Evolutionary conservation across 1,140 invertebrate species (phyloP).

Genomic region (Cepaea nemoralis): DNA sequence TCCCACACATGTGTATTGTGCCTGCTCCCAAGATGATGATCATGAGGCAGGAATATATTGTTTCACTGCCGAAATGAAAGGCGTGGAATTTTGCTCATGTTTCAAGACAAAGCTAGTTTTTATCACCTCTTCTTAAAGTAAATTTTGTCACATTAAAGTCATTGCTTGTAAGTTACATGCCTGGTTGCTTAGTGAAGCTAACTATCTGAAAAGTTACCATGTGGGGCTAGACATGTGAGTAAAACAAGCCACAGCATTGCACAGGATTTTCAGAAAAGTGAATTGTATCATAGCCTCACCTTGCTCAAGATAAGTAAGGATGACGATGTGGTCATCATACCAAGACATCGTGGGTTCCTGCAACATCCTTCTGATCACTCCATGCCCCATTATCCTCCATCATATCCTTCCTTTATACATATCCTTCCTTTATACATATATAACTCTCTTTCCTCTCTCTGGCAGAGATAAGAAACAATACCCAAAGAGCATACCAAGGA

Average conservation of each 20-base stretch:
- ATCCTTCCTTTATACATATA: background rate
- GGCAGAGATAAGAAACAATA: background rate
- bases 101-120: too few relatives aligned
- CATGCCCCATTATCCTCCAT: background rate
- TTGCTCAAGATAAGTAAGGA: background rate
- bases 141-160: too few relatives aligned
- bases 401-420: background rate
- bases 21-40: too few relatives aligned
- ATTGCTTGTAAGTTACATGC: too few relatives aligned
- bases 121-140: too few relatives aligned
- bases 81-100: too few relatives aligned
- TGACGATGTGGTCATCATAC: background rate
- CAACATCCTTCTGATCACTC: background rate
- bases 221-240: background rate
- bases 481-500: background rate
- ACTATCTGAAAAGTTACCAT: too few relatives aligned
- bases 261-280: background rate
- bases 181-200: too few relatives aligned
- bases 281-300: background rate
- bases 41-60: too few relatives aligned
- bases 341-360: background rate
- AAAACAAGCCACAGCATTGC: background rate
- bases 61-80: too few relatives aligned
- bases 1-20: too few relatives aligned
- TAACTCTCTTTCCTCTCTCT: background rate